Conservation (phyloP, 2,888 invertebrate species). For the Scaptodrosophila latifasciaeformis region DNA sequence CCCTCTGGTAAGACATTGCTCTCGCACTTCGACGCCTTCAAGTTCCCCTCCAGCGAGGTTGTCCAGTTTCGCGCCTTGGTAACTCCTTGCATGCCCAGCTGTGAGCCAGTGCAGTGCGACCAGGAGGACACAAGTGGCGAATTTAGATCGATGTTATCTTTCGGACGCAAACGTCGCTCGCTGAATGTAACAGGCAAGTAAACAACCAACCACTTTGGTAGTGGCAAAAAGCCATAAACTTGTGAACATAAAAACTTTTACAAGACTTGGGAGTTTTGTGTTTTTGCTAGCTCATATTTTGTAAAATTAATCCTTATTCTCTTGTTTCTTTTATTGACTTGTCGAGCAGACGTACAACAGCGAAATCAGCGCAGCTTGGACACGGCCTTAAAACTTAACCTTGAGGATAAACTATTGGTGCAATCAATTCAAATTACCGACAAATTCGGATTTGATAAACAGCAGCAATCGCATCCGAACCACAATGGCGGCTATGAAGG, state of each 20-base stretch:
- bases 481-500: constrained; percentile 77
- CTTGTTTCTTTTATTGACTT: neutral
- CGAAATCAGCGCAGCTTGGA: constrained; percentile 58
- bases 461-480: constrained; percentile 73
- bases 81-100: constrained; percentile 94
- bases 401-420: constrained; percentile 91
- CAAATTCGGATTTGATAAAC: constrained; percentile 89
- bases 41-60: constrained; percentile 95
- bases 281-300: neutral
- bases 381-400: constrained; percentile 68
- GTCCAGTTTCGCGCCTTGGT: constrained; percentile 97
- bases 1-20: constrained; percentile 87
- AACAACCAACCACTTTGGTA: no score
- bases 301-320: neutral
- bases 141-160: constrained; percentile 87
- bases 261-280: no score
- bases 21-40: constrained; percentile 96
- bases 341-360: constrained; percentile 13
- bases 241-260: neutral
- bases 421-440: constrained; percentile 94
- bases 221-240: no score
- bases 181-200: constrained; percentile 75
- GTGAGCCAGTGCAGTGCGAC: constrained; percentile 94
- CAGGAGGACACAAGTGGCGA: constrained; percentile 89
- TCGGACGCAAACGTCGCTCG: constrained; percentile 84